A percentile compares a stretch with the other conserved stretches of the same genome.
phyloP scores from a whole-genome alignment of 2,888 invertebrate species.

The Eudasyphora cyanicolor region DNA sequence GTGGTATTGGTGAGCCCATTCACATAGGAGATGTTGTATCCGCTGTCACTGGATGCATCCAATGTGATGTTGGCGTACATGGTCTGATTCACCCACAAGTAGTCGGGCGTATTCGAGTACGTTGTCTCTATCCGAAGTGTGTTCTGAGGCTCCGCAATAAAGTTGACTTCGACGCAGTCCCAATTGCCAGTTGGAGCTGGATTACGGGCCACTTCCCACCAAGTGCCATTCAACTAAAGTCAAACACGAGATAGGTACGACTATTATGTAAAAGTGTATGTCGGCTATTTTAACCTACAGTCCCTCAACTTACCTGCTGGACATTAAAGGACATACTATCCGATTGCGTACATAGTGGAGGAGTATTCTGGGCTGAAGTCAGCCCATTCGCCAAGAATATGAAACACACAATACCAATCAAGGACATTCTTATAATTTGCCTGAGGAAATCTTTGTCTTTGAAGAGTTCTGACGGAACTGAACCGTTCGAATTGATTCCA shows the following conservation, averaged over 20 bases:
- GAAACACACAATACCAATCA: background rate
- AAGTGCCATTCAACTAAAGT: constrained; percentile 69
- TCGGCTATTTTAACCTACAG: background rate
- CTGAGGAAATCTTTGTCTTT: background rate
- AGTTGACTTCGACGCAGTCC: constrained; percentile 69
- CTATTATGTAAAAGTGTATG: background rate
- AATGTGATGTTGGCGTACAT: constrained; percentile 68
- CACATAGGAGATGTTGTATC: constrained; percentile 70
- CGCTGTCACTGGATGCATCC: background rate
- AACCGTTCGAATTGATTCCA: background rate
- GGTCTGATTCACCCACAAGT: constrained; percentile 73
- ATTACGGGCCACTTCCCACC: constrained; percentile 72
- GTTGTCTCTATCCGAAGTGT: constrained; percentile 68
- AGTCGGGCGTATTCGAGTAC: constrained; percentile 67
- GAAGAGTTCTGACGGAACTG: background rate
- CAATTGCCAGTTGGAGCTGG: constrained; percentile 54
- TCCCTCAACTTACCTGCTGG: constrained; percentile 39
- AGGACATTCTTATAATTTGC: background rate
- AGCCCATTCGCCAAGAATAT: background rate
- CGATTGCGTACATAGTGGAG: constrained; percentile 19
- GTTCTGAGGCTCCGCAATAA: constrained; percentile 62
- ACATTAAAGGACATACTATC: constrained; percentile 25
- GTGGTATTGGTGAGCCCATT: constrained; percentile 65
- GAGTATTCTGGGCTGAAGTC: constrained; percentile 4
- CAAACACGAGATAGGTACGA: background rate